These are phyloP conservation scores for Digitonthophagus gazella DNA, from an alignment of 2,888 invertebrate species.

Conservation along the genomic window DNA sequence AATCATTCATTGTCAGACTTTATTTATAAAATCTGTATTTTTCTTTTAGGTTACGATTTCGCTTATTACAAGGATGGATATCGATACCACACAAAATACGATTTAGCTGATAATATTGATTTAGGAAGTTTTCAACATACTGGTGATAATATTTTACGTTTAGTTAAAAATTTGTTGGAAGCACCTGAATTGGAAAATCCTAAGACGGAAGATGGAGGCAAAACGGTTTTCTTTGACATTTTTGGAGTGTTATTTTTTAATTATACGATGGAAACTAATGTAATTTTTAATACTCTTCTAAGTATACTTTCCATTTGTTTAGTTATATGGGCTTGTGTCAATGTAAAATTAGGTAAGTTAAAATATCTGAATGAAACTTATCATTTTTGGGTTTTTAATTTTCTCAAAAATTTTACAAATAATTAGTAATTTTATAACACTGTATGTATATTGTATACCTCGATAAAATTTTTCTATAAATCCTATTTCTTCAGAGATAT, in stretches of 20 bases:
- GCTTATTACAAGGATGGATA: slow-evolving; percentile 65
- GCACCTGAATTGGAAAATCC: slow-evolving; percentile 46
- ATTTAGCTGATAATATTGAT: slow-evolving; percentile 56
- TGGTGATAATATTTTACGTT: slow-evolving; percentile 59
- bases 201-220: slow-evolving; percentile 29
- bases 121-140: slow-evolving; percentile 62
- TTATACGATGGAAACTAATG: slow-evolving; percentile 33
- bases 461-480: no score
- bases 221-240: slow-evolving; percentile 40
- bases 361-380: no score
- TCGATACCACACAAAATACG: slow-evolving; percentile 63
- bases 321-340: slow-evolving; percentile 31
- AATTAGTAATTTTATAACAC: no score
- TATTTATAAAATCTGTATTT: no score
- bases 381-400: no score
- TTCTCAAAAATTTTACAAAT: no score
- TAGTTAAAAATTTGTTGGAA: slow-evolving; percentile 48
- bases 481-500: no score
- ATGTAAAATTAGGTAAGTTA: slow-evolving; percentile 34
- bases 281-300: slow-evolving; percentile 24
- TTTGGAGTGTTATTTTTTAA: slow-evolving; percentile 41
- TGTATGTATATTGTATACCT: no score
- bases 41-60: slow-evolving; percentile 57
- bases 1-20: no score
- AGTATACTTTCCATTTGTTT: slow-evolving; percentile 36